Evolutionary conservation across 2,888 invertebrate genomes (phyloP), one percentile per base, ranked within the genome.

Genomic region (Autographa gamma): DNA sequence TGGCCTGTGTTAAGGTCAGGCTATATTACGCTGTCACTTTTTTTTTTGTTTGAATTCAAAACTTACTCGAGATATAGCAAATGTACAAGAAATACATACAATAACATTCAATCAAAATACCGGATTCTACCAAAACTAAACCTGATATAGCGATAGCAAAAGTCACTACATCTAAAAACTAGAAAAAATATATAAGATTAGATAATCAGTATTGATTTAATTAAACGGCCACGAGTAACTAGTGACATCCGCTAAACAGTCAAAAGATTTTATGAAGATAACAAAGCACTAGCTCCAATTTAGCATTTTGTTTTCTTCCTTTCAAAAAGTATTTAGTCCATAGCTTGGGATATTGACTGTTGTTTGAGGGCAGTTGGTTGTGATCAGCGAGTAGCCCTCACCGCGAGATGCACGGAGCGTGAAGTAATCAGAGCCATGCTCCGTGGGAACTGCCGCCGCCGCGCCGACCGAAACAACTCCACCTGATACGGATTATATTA

Each of bases 391-490:
- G 48, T 56, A 34, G 73, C 43, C 63, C 66, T 71, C 43, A 7
- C 48, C n/a, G 58, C 34, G 52, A 43, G 66, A 63, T 32, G 64
- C 78, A 61, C 8, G 54, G 68, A 80, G 71, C 81, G 82, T 82
- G 80, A 81, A 78, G 80, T 81, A 72, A 74, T 64, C 68, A 54
- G 71, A 69, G 43, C 34, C 64, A 56, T 71, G 64, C 48, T 66
- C 71, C 81, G 82, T 82, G 81, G 80, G 81, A 82, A 82, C 69
- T 56, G 63, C 60, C 11, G 38, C n/a, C 41, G 61, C 43, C 43
- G 34, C 14, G 34, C n/a, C 25, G n/a, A 48, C 58, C 68, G 31
- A 60, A 16, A 34, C 38, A 18, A 14, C 56, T 32, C 38, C 31
- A 7, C n/a, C 41, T 19, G 48, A 34, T 59, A 58, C 25, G 25